These are phyloP conservation scores for Oplegnathus fasciatus DNA, from an alignment of 2,113 vertebrate genomes.

Conservation along the genomic window DNA sequence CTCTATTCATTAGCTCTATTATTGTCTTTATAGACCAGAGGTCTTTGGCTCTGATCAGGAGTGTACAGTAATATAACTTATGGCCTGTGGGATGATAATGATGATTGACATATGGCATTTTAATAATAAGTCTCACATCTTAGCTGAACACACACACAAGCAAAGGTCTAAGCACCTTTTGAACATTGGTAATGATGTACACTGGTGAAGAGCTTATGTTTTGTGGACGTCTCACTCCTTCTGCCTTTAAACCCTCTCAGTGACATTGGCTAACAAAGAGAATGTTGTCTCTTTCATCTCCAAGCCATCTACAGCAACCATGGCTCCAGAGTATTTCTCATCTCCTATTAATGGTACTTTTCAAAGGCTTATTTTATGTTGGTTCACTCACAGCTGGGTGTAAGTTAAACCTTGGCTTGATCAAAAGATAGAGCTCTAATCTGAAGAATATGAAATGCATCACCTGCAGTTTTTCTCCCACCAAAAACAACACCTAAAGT, in stretches of 20 bases:
- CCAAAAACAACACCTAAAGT: constrained; percentile 44
- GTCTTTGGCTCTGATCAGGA: not conserved
- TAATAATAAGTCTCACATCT: not conserved
- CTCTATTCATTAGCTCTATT: not conserved
- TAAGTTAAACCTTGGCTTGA: constrained; percentile 75
- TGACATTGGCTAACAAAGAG: constrained; percentile 83
- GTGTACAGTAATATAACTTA: not conserved
- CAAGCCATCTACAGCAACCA: constrained; percentile 67
- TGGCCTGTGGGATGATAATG: not conserved
- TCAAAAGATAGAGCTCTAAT: constrained; percentile 77
- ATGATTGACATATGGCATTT: not conserved
- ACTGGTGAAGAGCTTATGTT: constrained; percentile 44
- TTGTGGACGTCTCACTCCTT: constrained; percentile 46
- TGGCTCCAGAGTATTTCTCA: constrained; percentile 70
- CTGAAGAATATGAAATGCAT: constrained; percentile 70
- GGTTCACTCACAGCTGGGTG: constrained; percentile 67
- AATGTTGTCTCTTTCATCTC: constrained; percentile 82
- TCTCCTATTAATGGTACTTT: constrained; percentile 68
- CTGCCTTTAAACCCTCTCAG: constrained; percentile 56
- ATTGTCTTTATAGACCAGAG: not conserved
- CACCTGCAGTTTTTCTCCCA: constrained; percentile 44
- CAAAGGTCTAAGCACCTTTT: constrained; percentile 27
- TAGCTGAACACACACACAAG: not conserved
- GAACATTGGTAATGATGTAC: constrained; percentile 37
- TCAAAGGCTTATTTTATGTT: constrained; percentile 81